phyloP scores from a whole-genome alignment of 2,888 invertebrate genomes.

The Caenorhabditis sp. region DNA sequence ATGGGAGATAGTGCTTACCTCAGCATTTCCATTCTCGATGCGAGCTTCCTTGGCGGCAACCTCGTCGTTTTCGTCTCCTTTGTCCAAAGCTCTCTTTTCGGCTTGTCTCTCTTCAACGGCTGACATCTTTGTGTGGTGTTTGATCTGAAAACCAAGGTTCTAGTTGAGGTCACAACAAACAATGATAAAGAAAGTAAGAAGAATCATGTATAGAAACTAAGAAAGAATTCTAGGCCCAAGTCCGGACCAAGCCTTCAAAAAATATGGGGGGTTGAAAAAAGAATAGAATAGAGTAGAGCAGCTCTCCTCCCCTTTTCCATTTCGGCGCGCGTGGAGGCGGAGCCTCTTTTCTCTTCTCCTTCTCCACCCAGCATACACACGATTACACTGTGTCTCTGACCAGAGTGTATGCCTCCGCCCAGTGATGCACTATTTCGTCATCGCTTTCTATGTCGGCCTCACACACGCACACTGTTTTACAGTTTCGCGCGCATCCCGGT shows the following conservation, averaged over 20 bases:
- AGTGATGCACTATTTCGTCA: background rate
- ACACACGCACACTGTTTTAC: background rate
- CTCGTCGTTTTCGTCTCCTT: constrained; percentile 51
- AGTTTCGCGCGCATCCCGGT: background rate
- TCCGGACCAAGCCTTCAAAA: background rate
- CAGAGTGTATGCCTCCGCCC: background rate
- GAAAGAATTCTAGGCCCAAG: background rate
- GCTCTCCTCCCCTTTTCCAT: constrained; percentile 38
- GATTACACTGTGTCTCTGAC: background rate
- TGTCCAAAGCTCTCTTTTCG: constrained; percentile 51
- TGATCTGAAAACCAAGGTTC: too few relatives aligned
- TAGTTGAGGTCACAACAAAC: too few relatives aligned
- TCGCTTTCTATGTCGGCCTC: background rate
- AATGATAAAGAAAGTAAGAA: background rate
- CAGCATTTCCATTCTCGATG: constrained; percentile 53
- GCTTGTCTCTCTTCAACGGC: constrained; percentile 57
- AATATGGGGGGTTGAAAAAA: background rate
- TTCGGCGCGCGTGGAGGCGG: constrained; percentile 57
- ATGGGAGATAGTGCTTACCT: constrained; percentile 45
- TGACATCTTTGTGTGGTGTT: constrained; percentile 33
- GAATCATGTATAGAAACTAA: background rate
- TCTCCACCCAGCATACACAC: background rate
- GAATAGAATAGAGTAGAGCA: constrained; percentile 1
- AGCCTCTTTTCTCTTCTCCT: constrained; percentile 2
- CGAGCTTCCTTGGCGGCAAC: constrained; percentile 52